A percentile compares a stretch with the other conserved stretches of the same genome.
Conservation (phyloP, 2,888 invertebrate species). For the Glaucopsyche alexis region DNA sequence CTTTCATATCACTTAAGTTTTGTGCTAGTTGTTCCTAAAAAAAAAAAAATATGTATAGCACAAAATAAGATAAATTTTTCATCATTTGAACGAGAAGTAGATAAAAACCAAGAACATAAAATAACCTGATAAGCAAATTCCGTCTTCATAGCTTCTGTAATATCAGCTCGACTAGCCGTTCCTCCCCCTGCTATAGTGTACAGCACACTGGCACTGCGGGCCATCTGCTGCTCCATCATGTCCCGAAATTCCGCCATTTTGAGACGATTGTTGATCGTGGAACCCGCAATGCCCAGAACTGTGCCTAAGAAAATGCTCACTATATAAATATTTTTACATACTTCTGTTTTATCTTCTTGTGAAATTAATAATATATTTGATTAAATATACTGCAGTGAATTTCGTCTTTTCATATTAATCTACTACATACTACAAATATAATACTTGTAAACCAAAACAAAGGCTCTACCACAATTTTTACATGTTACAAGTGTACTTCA, state of each 20-base stretch:
- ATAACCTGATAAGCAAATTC: conserved; percentile 70
- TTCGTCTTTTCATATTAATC: too few species aligned
- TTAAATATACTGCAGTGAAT: too few species aligned
- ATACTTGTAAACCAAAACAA: too few species aligned
- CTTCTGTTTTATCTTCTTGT: too few species aligned
- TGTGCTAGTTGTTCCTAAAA: conserved; percentile 68
- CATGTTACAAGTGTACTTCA: too few species aligned
- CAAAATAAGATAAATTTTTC: conserved; percentile 7
- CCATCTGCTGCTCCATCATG: conserved; percentile 79
- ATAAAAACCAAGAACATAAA: neutral
- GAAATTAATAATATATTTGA: too few species aligned
- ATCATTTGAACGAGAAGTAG: neutral
- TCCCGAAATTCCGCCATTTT: conserved; percentile 83
- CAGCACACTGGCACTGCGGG: conserved; percentile 67
- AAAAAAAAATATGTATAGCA: conserved; percentile 31
- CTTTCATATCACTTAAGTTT: conserved; percentile 66
- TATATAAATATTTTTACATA: neutral
- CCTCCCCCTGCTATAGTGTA: conserved; percentile 69
- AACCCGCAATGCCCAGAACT: conserved; percentile 82
- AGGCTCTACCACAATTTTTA: too few species aligned
- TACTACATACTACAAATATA: too few species aligned
- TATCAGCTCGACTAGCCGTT: conserved; percentile 54
- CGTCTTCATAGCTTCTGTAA: conserved; percentile 69
- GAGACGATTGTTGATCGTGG: conserved; percentile 82
- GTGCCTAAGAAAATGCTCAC: conserved; percentile 64